A percentile compares a stretch with the other conserved stretches of the same genome.
These are phyloP conservation scores for Larimichthys crocea DNA, from an alignment of 2,113 vertebrate species.

Conservation along the genomic window DNA sequence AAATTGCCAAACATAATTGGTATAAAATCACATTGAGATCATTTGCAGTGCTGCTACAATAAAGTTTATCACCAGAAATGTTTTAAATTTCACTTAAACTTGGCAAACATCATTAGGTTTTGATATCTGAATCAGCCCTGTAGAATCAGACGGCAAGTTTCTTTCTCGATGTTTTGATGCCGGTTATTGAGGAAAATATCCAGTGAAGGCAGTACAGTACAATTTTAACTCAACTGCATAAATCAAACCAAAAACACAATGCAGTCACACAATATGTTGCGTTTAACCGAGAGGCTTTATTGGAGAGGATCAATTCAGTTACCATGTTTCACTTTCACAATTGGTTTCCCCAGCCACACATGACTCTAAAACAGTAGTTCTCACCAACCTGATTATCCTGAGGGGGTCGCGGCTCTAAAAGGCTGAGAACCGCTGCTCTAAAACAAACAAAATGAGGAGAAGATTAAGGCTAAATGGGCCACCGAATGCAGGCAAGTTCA, in stretches of 20 bases:
- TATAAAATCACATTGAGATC: slow-evolving; percentile 17
- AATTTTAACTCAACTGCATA: neutral
- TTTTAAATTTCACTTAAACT: slow-evolving; percentile 16
- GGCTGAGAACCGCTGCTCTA: no score
- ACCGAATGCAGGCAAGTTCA: neutral
- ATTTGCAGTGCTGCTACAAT: slow-evolving; percentile 18
- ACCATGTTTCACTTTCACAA: neutral
- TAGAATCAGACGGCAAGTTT: slow-evolving; percentile 2
- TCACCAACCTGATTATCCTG: no score
- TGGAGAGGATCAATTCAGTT: neutral
- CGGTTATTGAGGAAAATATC: neutral
- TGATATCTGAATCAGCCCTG: neutral
- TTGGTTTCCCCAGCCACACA: neutral
- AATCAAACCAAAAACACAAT: neutral
- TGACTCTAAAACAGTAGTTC: neutral
- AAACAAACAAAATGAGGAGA: slow-evolving; percentile 22
- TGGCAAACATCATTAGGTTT: slow-evolving; percentile 21
- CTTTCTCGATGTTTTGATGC: neutral
- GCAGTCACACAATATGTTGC: neutral
- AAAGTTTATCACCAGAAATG: neutral
- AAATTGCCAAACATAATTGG: slow-evolving; percentile 24
- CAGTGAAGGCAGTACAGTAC: neutral
- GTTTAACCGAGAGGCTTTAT: neutral
- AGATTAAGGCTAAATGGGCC: slow-evolving; percentile 17
- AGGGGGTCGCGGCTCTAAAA: no score